Base-by-base conservation (phyloP, 2,888 invertebrate genomes). In the Drosophila imparisetae region DNA sequence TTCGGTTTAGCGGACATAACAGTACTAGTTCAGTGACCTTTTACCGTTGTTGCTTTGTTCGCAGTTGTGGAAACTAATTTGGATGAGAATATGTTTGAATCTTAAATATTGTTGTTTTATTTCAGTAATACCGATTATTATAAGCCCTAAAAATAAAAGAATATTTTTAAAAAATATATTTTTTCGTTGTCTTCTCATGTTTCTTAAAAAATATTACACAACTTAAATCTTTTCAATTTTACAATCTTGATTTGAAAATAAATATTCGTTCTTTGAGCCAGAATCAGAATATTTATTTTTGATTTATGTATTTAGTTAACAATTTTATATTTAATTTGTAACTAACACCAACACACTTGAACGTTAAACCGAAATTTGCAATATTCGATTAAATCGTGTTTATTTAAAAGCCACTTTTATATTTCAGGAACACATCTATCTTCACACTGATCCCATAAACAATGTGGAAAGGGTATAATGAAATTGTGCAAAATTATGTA, bases 1-100 rank as follows among this genome's bases (percentile, higher is more conserved):
- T 70, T 78, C 59, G 57, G 40, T 18, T 3, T 18, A 29, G 30
- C 24, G 45, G 42, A 34, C 29, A 60, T 54, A 53, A 64, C 75
- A 54, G 45, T 63, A 60, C 54, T 52, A 64, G 75, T 62, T 57
- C 76, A 75, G 70, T 80, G 74, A 75, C 65, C 81, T 61, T 57
- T 65, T 40, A 32, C 45, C 11, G 11, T 63, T 45, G 18, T 40
- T 58, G 42, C 59, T 66, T 67, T 75, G 34, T 65, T 52, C 18
- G 11, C 18, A 61, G 24, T 45, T 36, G 48, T 48, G 40, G 38
- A 54, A 70, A 45, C 6, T 48, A 30, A 40, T 21, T 34, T 13
- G 6, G 24, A 24, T 15, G 45, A 45, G 15, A 24, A 45, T 45
- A 4, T 45, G 45, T 1, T 45, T 21, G 32, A 60, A 53, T 21